Evolutionary conservation across 2,113 vertebrate genomes (phyloP).

Genomic region (Acrocephalus kingi): DNA sequence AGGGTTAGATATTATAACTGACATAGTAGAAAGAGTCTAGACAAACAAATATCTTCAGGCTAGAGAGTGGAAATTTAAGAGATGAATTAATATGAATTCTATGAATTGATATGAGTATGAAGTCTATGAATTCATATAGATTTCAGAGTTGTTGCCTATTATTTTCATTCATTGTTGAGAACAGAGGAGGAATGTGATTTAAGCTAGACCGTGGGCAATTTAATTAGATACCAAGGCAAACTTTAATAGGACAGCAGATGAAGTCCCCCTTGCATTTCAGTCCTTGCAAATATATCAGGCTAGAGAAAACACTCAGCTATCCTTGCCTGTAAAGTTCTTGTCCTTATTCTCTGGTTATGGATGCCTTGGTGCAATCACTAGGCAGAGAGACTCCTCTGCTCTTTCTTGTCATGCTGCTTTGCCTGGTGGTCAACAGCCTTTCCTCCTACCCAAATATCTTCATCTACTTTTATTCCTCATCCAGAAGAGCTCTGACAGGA

Average conservation of each 20-base stretch:
- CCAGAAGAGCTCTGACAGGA: background rate
- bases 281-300: background rate
- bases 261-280: background rate
- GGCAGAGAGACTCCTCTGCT: background rate
- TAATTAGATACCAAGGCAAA: background rate
- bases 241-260: background rate
- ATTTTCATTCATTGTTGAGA: background rate
- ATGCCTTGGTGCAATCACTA: background rate
- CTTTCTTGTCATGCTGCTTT: background rate
- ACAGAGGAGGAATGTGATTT: background rate
- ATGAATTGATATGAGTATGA: background rate
- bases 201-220: background rate
- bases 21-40: background rate
- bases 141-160: background rate
- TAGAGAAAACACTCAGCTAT: background rate
- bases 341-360: background rate
- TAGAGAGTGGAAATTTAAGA: background rate
- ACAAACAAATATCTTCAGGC: background rate
- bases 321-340: background rate
- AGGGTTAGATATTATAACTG: background rate
- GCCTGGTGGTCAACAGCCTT: background rate
- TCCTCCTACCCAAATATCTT: background rate
- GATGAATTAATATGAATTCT: background rate
- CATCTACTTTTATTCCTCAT: background rate
- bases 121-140: background rate